Conservation (phyloP, 2,797 vertebrate species). For the Typhlichthys subterraneus region DNA sequence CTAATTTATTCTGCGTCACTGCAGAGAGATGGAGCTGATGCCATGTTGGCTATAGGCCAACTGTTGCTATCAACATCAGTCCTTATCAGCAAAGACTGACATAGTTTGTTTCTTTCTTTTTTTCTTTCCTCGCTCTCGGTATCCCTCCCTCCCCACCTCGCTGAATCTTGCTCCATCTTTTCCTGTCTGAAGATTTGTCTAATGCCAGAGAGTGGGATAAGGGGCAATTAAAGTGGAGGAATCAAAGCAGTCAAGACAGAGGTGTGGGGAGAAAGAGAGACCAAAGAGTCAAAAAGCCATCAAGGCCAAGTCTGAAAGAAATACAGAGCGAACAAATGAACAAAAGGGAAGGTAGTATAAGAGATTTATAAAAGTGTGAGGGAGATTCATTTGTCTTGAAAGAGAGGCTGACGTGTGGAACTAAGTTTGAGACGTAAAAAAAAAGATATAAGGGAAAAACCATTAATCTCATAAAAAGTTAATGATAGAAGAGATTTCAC, state of each 20-base stretch:
- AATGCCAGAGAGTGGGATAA: constrained; percentile 48
- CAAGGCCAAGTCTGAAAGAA: constrained; percentile 52
- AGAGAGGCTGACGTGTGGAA: constrained; percentile 38
- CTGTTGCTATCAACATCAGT: constrained; percentile 41
- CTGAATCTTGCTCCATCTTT: constrained; percentile 43
- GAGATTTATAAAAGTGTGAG: constrained; percentile 58
- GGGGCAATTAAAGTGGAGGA: constrained; percentile 63
- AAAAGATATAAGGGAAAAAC: constrained; percentile 5
- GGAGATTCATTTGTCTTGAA: constrained; percentile 44
- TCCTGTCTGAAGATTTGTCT: constrained; percentile 52
- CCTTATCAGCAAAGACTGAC: constrained; percentile 34
- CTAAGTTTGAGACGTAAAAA: not conserved
- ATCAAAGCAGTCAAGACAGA: constrained; percentile 31
- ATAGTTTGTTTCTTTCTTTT: constrained; percentile 15
- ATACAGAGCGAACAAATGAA: constrained; percentile 32
- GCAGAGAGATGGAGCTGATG: constrained; percentile 33
- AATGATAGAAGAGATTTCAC: not conserved
- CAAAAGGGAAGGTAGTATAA: constrained; percentile 35
- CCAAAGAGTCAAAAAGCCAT: constrained; percentile 52
- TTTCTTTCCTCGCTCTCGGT: constrained; percentile 10
- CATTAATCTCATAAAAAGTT: not conserved
- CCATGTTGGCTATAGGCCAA: constrained; percentile 43
- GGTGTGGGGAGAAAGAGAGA: constrained; percentile 29
- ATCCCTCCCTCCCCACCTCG: constrained; percentile 25
- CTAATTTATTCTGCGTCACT: constrained; percentile 48